Base-by-base conservation (phyloP, 2,888 invertebrate species). In the Steinernema carpocapsae region DNA sequence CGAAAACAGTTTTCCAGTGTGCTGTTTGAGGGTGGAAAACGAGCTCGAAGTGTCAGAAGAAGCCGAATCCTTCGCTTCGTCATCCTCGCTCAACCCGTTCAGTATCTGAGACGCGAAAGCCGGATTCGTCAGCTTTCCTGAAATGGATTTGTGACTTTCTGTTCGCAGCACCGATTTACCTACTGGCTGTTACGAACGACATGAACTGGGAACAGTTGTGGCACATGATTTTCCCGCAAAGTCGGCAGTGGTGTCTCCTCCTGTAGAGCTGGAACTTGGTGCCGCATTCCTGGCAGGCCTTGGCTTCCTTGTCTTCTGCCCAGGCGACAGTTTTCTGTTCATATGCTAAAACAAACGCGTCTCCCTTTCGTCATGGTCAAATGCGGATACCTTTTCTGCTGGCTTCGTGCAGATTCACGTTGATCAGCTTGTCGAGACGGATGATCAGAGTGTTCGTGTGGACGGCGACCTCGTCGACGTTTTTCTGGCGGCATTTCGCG, bases 371-470 rank as follows among this genome's bases (percentile, higher is more conserved):
- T 48, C 48, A 6, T 48, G 48, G 10, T 48, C 48, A 19, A n/a
- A n/a, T n/a, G n/a, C n/a, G n/a, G 43, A 43, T 43, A 87, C 86
- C 86, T 84, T 83, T 89, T 70, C 89, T 80, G 77, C 89, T 88
- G 3, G 48, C 3, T 4, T 48, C 48, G 3, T 82, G 75, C 4
- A 95, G 93, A 88, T 93, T 91, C 87, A 94, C 93, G 82, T 92
- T 91, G 45, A 97, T 91, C 76, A 99, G 90, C 88, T 95, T 94
- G 88, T 96, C 95, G 82, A 99, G 90, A 81, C 97, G 91, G 87
- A 97, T 95, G 71, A 97, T 91, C 74, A 97, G 89, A 88, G 95
- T 96, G 88, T 99, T 99, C 0, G 96, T 97, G 89, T 97, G 95
- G 12, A 94, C 92, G 0, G 95, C 94, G 87, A 93, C 93, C 83